These are phyloP conservation scores for Gortyna flavago DNA, from an alignment of 2,888 invertebrate species.

Conservation along the genomic window DNA sequence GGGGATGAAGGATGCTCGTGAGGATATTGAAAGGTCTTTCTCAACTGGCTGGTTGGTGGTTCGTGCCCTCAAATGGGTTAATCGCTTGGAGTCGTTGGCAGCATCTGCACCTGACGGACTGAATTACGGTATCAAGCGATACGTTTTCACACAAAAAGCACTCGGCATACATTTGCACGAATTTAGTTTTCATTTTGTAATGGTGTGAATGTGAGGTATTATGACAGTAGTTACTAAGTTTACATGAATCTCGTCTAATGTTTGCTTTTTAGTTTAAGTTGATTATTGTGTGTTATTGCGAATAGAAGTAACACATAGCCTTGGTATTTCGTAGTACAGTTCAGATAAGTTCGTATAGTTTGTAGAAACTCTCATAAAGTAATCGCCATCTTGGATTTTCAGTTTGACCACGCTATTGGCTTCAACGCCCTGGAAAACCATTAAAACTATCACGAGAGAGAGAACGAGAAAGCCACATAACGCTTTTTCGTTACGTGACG, in stretches of 20 bases:
- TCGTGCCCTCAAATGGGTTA: constrained; percentile 86
- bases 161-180: constrained; percentile 63
- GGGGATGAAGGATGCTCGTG: constrained; percentile 58
- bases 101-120: constrained; percentile 88
- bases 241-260: constrained; percentile 7
- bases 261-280: not conserved
- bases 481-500: not conserved
- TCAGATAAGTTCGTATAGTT: too few relatives aligned
- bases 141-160: constrained; percentile 76
- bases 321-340: not conserved
- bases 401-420: not conserved
- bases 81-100: constrained; percentile 84
- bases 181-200: constrained; percentile 61
- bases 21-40: constrained; percentile 71
- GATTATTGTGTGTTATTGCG: not conserved
- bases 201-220: constrained; percentile 55
- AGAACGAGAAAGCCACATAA: not conserved
- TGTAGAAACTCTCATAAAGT: too few relatives aligned
- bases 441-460: not conserved
- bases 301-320: not conserved
- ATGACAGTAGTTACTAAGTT: constrained; percentile 37
- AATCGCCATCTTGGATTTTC: too few relatives aligned
- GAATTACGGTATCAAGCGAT: constrained; percentile 84
- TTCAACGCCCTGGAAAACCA: not conserved
- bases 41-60: constrained; percentile 69